Evolutionary conservation across 2,113 vertebrate genomes (phyloP).

Genomic region (Malurus cyaneus): DNA sequence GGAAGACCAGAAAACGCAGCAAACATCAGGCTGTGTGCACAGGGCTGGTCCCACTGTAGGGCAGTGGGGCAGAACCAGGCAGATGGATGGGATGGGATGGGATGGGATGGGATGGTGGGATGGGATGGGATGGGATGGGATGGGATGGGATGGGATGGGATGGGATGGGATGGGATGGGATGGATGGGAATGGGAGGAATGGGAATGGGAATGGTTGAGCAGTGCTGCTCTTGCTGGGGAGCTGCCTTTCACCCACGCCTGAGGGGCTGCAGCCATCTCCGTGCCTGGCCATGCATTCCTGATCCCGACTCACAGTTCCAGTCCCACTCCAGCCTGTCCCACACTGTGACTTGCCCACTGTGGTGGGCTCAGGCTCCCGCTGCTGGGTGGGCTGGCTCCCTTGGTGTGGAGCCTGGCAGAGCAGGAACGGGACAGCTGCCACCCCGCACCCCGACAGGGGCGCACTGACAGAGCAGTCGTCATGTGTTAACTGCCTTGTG

Average conservation of each 20-base stretch:
- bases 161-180: too few species aligned
- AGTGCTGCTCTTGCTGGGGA: rapidly evolving
- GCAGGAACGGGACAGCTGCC: not conserved
- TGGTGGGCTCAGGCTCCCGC: rapidly evolving
- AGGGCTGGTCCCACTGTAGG: rapidly evolving
- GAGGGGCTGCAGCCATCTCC: not conserved
- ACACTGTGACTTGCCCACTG: rapidly evolving
- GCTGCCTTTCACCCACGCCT: rapidly evolving
- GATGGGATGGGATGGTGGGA: too few species aligned
- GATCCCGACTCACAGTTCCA: rapidly evolving
- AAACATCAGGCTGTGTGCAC: not conserved
- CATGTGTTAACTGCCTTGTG: rapidly evolving
- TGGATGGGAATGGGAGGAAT: too few species aligned
- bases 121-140: too few species aligned
- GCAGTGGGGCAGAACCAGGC: rapidly evolving
- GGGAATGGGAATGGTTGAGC: too few species aligned
- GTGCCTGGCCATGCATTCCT: not conserved
- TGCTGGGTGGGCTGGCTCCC: rapidly evolving
- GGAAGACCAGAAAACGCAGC: not conserved
- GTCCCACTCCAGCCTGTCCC: rapidly evolving
- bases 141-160: too few species aligned
- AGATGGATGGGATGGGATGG: not conserved
- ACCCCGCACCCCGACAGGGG: rapidly evolving
- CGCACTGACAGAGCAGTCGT: not conserved
- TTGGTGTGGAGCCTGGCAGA: rapidly evolving